phyloP scores from a whole-genome alignment of 1,140 invertebrate genomes.

The Ladona fulva region DNA sequence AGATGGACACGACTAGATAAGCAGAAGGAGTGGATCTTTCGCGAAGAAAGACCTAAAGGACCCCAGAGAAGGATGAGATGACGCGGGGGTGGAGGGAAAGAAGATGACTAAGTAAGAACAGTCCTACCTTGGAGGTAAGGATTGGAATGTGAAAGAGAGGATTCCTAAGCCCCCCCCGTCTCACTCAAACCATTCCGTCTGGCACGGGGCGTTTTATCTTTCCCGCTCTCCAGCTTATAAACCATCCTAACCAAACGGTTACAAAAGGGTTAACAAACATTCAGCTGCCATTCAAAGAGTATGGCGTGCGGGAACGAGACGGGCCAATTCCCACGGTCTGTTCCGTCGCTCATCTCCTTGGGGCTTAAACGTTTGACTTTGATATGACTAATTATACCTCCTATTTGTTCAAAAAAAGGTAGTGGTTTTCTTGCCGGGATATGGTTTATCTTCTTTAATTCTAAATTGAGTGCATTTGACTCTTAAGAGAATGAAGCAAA shows the following conservation, averaged over 20 bases:
- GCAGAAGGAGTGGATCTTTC: background rate
- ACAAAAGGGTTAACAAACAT: slow-evolving; percentile 3
- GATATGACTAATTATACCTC: background rate
- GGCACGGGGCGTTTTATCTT: background rate
- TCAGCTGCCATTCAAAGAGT: background rate
- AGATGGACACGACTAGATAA: background rate
- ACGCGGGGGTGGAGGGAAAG: background rate
- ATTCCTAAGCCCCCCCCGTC: background rate
- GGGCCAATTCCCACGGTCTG: background rate
- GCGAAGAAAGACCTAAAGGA: background rate
- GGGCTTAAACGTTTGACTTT: background rate
- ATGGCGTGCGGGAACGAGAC: background rate
- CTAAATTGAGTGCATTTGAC: too few species aligned
- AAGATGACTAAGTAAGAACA: background rate
- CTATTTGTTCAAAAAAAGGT: too few species aligned
- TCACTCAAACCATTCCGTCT: background rate
- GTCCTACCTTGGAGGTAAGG: background rate
- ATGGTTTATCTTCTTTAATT: too few species aligned
- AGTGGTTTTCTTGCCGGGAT: too few species aligned
- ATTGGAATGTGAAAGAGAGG: background rate
- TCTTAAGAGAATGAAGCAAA: too few species aligned
- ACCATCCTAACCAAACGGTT: background rate
- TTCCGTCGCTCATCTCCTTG: background rate
- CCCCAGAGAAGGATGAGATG: background rate
- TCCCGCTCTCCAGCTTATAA: background rate